These are phyloP conservation scores for Acanthochromis polyacanthus DNA, from an alignment of 2,113 vertebrate genomes.

Conservation along the genomic window DNA sequence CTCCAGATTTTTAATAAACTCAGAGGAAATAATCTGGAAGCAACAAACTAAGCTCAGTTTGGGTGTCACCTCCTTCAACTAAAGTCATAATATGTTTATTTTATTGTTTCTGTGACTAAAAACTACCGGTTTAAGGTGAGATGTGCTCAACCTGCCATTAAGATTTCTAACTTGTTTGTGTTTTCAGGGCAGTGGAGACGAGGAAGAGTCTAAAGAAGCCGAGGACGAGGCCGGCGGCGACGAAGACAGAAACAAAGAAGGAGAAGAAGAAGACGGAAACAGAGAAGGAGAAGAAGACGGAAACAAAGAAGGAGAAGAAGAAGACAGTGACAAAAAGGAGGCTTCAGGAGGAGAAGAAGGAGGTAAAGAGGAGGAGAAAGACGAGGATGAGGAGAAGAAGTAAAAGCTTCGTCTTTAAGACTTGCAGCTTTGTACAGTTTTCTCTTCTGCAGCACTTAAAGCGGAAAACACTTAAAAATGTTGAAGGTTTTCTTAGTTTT, in stretches of 20 bases:
- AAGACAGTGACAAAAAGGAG: not conserved
- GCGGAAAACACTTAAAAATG: no score
- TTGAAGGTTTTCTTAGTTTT: no score
- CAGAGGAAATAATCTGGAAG: no score
- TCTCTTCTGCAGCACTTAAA: not conserved
- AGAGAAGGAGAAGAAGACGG: conserved; percentile 3
- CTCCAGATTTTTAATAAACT: no score
- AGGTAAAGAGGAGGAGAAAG: not conserved
- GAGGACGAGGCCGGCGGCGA: conserved; percentile 15
- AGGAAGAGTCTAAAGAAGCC: conserved; percentile 59
- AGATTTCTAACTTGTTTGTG: not conserved
- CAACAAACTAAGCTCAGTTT: no score
- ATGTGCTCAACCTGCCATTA: no score
- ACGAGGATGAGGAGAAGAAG: not conserved
- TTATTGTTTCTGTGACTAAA: not conserved
- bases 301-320: not conserved
- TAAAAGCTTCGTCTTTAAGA: not conserved
- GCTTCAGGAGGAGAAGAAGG: not conserved
- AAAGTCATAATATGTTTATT: not conserved
- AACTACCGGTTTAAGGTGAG: no score
- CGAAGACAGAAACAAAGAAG: conserved; percentile 7
- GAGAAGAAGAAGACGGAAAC: conserved; percentile 8
- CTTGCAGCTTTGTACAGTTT: conserved; percentile 9
- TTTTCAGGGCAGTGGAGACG: conserved; percentile 42
- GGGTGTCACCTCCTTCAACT: no score